Base-by-base conservation (phyloP, 2,797 vertebrate species). In the Syngnathus acus region DNA sequence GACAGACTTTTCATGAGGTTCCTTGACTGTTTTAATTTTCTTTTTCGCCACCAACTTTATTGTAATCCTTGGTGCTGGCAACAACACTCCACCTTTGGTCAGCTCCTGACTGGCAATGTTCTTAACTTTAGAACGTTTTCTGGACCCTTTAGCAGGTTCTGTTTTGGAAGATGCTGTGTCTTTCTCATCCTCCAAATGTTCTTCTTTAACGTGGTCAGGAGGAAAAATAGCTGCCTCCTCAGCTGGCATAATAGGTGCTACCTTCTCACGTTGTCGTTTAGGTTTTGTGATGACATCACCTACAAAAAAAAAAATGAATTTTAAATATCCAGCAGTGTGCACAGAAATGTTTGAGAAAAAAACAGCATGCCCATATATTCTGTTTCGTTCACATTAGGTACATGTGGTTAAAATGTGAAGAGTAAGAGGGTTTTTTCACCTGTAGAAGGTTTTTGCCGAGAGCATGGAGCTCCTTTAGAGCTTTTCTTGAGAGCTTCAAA, bases 401-500 rank as follows among this genome's bases (percentile, higher is more conserved):
- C 55, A 1, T 53, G 13, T 23, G 69, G 68, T 66, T 2, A 63
- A 19, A 69, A 0, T 0, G 50, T 67, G 68, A 48, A 54, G 8
- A 17, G 51, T 4, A 38, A 45, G 11, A 58, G 2, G 26, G 26
- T 1, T 75, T 89, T 81, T 87, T 82, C 89, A 93, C 88, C 92
- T 92, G 86, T 93, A 74, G 80, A 87, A 88, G 83, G 90, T 74
- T 90, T 92, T 74, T 92, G 88, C 78, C 90, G 88, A 39, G 87
- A 86, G 65, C 83, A 87, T 74, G 80, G 71, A 37, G 88, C 81
- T 81, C 86, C 88, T 82, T 87, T 88, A 76, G 82, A 84, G 72
- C 85, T 79, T 84, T 90, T 90, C 78, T 87, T 90, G 72, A 92
- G 90, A 77, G 89, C 84, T 86, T 90, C 92, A 91, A 95, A 95